Evolutionary conservation across 2,888 invertebrate genomes (phyloP).

Genomic region (Griposia aprilina): DNA sequence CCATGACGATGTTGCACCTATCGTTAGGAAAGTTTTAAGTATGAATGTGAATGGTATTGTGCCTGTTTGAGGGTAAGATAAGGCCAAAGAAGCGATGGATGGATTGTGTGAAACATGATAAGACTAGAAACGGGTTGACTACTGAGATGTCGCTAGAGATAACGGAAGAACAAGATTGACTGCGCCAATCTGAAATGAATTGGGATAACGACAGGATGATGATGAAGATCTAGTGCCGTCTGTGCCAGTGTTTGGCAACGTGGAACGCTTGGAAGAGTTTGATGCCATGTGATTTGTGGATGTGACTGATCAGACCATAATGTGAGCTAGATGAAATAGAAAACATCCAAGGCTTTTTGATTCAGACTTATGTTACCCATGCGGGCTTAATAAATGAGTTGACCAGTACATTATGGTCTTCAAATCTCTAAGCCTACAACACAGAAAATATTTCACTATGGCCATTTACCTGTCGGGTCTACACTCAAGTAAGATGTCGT

Average conservation of each 20-base stretch:
- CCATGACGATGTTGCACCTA: background rate
- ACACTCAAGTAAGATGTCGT: slow-evolving; percentile 27
- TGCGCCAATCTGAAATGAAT: too few relatives aligned
- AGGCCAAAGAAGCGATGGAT: background rate
- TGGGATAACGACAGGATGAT: too few relatives aligned
- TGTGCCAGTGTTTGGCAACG: background rate
- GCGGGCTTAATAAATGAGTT: background rate
- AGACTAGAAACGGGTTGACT: background rate
- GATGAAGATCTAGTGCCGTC: background rate
- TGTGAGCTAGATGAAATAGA: background rate
- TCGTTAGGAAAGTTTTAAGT: background rate
- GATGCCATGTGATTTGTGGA: background rate
- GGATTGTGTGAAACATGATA: background rate
- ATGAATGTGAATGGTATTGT: background rate
- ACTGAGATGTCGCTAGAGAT: background rate
- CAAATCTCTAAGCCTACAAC: background rate
- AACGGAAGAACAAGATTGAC: background rate
- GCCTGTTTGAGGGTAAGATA: background rate
- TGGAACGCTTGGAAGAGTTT: background rate
- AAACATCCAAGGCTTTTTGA: background rate
- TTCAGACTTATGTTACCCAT: too few relatives aligned
- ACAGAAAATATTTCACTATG: background rate
- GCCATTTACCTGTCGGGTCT: slow-evolving; percentile 13
- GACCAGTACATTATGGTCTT: too few relatives aligned
- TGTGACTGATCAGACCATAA: background rate